Evolutionary conservation across 2,113 vertebrate genomes (phyloP), one percentile per base, ranked within the genome.

Genomic region (Loxodonta africana): DNA sequence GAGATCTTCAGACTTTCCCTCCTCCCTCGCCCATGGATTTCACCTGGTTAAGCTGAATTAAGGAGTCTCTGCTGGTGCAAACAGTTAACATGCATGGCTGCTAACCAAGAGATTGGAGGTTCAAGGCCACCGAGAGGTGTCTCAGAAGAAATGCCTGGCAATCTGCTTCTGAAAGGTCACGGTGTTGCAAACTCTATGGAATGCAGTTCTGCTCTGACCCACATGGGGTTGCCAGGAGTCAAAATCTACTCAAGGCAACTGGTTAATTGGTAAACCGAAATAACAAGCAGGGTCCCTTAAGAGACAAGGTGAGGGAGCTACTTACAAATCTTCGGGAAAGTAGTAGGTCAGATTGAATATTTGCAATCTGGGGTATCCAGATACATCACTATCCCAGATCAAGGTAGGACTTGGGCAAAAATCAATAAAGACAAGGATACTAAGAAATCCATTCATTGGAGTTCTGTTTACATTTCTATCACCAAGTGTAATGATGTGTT

Each of bases 391-490:
- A 44, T 71, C 26, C 28, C 41, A 82, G 25, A 95, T 91, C 25
- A 93, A 93, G n/a, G 46, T 26, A 73, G 8, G 30, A 92, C 51
- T 67, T 89, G 57, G 44, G 18, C 67, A 67, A 67, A 78, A 93
- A 86, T 86, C n/a, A 91, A 30, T 69, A 76, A 87, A 83, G 60
- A 81, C 5, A 62, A 25, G 87, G 0, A 48, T 73, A 63, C 82
- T 89, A 95, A 88, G 17, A 88, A 8, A 82, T 92, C 5, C 8
- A 90, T 62, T 90, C 28, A 67, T 23, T 90, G 51, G 21, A 51
- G 41, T 86, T 46, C 25, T 89, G n/a, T 63, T 93, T 91, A 63
- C 11, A 83, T 94, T 91, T 88, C 30, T 87, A n/a, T 90, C 37
- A 60, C 23, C 17, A 65, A 82, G 8, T 44, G 6, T 78, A 77